These are phyloP conservation scores for Aphelocoma californica DNA, from an alignment of 2,797 vertebrate species.

Conservation along the genomic window DNA sequence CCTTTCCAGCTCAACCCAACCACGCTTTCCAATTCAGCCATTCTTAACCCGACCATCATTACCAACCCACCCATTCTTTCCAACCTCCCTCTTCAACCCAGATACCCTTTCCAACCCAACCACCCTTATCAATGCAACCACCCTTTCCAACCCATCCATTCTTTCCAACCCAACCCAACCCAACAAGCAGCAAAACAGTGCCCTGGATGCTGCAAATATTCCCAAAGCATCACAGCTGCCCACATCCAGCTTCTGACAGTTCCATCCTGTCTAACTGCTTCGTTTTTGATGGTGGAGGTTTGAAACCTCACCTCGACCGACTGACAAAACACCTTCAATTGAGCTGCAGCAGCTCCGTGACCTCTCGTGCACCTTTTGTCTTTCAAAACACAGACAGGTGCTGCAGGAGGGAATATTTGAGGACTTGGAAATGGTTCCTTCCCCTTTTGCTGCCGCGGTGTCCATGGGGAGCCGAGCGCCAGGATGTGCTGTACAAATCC, in stretches of 20 bases:
- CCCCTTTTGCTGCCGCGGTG: background rate
- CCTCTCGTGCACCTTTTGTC: background rate
- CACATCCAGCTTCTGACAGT: background rate
- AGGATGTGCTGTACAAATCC: background rate
- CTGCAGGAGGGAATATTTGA: background rate
- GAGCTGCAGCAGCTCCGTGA: background rate
- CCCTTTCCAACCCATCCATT: background rate
- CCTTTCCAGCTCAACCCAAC: no score
- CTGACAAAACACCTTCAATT: background rate
- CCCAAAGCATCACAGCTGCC: background rate
- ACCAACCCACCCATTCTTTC: no score
- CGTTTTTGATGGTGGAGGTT: background rate
- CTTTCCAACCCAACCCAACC: background rate
- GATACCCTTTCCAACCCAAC: no score
- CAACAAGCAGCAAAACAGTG: background rate
- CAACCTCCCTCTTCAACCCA: background rate
- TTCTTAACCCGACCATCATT: no score
- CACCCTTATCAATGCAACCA: no score
- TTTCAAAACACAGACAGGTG: background rate
- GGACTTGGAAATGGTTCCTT: background rate
- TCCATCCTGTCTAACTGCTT: background rate
- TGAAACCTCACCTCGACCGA: fast-evolving
- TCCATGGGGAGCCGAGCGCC: background rate
- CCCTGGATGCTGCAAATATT: background rate
- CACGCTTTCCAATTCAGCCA: background rate